Base-by-base conservation (phyloP, 2,888 invertebrate species). In the Metopia argyrocephala region DNA sequence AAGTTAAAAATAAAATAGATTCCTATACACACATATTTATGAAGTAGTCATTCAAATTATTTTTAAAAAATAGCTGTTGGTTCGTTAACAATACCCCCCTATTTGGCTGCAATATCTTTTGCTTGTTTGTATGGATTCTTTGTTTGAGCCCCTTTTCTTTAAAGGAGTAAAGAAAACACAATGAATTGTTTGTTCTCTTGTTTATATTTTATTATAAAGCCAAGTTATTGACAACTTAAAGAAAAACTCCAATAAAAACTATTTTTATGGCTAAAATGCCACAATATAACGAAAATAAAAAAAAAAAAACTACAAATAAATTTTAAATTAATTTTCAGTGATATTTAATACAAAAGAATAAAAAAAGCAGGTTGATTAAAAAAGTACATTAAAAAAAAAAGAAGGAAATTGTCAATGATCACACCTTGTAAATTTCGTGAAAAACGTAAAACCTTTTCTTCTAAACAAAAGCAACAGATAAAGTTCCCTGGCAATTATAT, bases 341-440 rank as follows among this genome's bases (percentile, higher is more conserved):
- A 23, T 21, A 20, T 52, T n/a, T 27, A 7, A 25, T 50, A 65
- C 15, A 38, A 70, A 66, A 65, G 59, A 69, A 57, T 7, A 46
- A 75, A 82, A 80, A n/a, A n/a, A n/a, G n/a, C 84, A 84, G 85
- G 84, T 85, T 83, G 54, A 46, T 57, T 21, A 45, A 45, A 64
- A 57, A 23, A 9, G 12, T 31, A 48, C 15, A 71, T 25, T 28
- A 31, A 25, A n/a, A 64, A 73, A 74, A 57, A 65, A 71, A n/a
- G n/a, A n/a, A n/a, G n/a, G n/a, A n/a, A 12, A 38, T 38, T 76
- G 68, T 81, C 81, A 80, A 75, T 66, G 78, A 65, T 83, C 82
- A 84, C 83, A 85, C 84, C 85, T 85, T 68, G 46, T 31, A 57
- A 52, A 61, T 15, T 12, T 66, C 38, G 61, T 48, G n/a, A n/a